Base-by-base conservation (phyloP, 92 coral and sea anemone species). In the Epizoanthus scotinus region DNA sequence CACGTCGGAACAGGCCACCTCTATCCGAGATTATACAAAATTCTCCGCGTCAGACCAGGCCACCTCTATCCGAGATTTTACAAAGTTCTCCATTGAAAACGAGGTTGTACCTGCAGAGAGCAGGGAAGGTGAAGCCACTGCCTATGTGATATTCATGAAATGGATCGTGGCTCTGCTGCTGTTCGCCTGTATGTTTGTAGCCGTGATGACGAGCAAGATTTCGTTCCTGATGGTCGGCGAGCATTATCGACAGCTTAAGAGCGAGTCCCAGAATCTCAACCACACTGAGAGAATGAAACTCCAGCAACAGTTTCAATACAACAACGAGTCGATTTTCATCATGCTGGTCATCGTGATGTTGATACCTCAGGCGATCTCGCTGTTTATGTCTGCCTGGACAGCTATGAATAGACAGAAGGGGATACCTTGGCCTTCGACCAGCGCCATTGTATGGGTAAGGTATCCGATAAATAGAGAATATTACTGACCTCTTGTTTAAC, bases 381-480 rank as follows among this genome's bases (percentile, higher is more conserved):
- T 75, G 18, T 36, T 75, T 3, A 75, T 75, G 81, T 75, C 81
- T 3, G 81, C 81, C 1, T 75, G 81, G 81, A 59, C 67, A 58
- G 81, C 81, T 14, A 58, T 75, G 81, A 60, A 59, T 42, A 58
- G 81, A 40, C 68, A 75, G 55, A 58, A 59, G 13, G 81, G 81
- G 25, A 57, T 75, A 38, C 68, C 81, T 24, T 75, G 81, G 81
- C 81, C 81, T 5, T 75, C 81, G 6, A 58, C 81, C 0, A 59
- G 49, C 26, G 81, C 81, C 47, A 40, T 75, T 27, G 17, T 75
- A 40, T 75, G 81, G 81, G 81, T 75, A 21, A 59, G 81, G 25
- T 36, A 5, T 24, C 8, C 18, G 24, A n/a, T 3, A 13, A 24
- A 18, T 5, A 17, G 27, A 28, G 2, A n/a, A 50, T 42, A 42